These are phyloP conservation scores for Trachelus troglodyta DNA, from an alignment of 2,888 invertebrate species.

Conservation along the genomic window DNA sequence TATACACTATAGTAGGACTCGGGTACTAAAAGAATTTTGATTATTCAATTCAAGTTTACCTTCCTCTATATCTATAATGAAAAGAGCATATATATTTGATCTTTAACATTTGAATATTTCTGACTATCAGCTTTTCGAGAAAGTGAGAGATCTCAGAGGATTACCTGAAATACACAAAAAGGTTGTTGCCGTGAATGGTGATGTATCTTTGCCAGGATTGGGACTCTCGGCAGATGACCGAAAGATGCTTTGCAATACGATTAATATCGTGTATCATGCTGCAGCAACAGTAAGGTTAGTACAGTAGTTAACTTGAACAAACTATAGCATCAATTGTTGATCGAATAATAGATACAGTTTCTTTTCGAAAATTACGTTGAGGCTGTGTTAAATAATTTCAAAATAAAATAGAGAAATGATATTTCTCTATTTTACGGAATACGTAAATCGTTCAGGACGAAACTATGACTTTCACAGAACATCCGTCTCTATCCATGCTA, in stretches of 20 bases:
- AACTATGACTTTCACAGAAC: background rate
- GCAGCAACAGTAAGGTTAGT: slow-evolving; percentile 64
- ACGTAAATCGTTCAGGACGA: background rate
- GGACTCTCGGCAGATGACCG: slow-evolving; percentile 78
- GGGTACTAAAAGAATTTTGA: background rate
- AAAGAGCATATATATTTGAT: background rate
- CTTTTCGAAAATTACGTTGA: too few relatives aligned
- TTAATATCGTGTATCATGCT: slow-evolving; percentile 87
- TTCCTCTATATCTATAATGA: background rate
- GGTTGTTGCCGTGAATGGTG: slow-evolving; percentile 79
- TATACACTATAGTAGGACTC: background rate
- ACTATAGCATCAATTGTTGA: background rate
- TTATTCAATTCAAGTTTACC: background rate
- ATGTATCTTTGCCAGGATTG: slow-evolving; percentile 76
- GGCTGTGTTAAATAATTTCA: too few relatives aligned
- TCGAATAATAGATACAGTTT: background rate
- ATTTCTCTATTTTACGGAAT: too few relatives aligned
- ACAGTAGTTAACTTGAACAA: background rate
- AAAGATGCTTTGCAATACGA: slow-evolving; percentile 73
- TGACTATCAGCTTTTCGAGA: slow-evolving; percentile 77
- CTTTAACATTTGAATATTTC: background rate
- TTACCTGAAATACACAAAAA: slow-evolving; percentile 74
- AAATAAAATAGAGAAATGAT: too few relatives aligned
- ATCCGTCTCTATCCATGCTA: background rate
- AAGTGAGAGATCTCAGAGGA: slow-evolving; percentile 75